A percentile compares a stretch with the other conserved stretches of the same genome.
Conservation (phyloP, 2,797 vertebrate genomes). For the Phrynocephalus guinanensis region DNA sequence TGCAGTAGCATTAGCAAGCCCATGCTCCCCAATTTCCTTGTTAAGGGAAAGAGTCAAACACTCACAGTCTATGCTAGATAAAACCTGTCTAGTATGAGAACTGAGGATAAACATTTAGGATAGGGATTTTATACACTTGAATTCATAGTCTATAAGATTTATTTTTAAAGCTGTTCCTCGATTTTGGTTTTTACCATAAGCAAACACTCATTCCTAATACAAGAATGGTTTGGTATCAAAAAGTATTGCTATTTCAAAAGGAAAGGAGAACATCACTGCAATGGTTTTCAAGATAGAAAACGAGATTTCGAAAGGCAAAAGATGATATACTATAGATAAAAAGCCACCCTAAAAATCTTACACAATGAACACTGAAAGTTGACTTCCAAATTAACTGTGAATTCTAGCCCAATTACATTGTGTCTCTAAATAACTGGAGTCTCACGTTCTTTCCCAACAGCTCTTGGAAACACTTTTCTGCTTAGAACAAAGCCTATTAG, state of each 20-base stretch:
- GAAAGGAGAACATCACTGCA: not conserved
- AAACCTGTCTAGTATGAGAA: not conserved
- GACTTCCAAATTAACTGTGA: not conserved
- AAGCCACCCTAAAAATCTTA: not conserved
- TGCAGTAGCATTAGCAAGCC: not conserved
- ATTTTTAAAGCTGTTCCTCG: too few relatives aligned
- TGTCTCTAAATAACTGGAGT: not conserved
- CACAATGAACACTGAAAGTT: not conserved
- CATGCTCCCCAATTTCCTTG: not conserved
- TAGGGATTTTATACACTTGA: too few relatives aligned
- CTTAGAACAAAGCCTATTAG: not conserved
- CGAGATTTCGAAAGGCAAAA: not conserved
- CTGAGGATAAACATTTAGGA: not conserved
- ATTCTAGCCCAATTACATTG: not conserved
- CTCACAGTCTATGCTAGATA: not conserved
- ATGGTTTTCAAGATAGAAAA: not conserved
- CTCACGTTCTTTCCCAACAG: not conserved
- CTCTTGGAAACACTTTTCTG: not conserved
- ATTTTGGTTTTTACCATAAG: not conserved
- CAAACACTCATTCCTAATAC: not conserved
- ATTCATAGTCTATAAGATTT: not conserved
- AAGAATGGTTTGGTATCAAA: not conserved
- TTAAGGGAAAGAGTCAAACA: not conserved
- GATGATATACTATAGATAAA: not conserved
- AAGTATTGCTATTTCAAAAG: not conserved